phyloP scores from a whole-genome alignment of 2,113 vertebrate species.

The Oreochromis niloticus region DNA sequence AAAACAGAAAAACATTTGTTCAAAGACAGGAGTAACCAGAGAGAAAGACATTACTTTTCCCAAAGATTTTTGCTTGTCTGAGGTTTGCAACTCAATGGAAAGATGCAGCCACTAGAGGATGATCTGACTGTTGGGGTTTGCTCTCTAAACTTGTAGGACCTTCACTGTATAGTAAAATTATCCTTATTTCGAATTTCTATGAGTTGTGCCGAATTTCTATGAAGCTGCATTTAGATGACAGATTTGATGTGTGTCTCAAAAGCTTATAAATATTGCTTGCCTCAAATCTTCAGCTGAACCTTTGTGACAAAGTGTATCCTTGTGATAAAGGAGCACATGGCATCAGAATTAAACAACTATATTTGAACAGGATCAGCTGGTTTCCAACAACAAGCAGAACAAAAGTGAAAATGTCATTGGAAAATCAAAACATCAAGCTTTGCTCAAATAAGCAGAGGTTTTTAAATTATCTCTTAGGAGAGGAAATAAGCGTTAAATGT shows the following conservation, averaged over 20 bases:
- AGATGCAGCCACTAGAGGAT: not conserved
- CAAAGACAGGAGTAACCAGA: not conserved
- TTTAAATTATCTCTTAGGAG: fast-evolving
- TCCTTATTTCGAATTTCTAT: not conserved
- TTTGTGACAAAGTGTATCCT: not conserved
- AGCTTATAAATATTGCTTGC: not conserved
- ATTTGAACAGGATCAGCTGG: not conserved
- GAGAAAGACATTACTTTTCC: not conserved
- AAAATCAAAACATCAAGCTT: not conserved
- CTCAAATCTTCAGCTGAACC: not conserved
- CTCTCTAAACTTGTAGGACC: not conserved
- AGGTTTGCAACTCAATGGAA: not conserved
- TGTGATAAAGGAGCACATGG: not conserved
- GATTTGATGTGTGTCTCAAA: not conserved
- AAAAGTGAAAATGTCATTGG: not conserved
- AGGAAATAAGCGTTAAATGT: not conserved
- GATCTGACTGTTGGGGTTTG: not conserved
- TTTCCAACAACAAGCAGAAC: not conserved
- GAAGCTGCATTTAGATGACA: not conserved
- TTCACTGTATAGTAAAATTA: not conserved
- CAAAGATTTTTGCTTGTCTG: not conserved
- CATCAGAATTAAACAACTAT: not conserved
- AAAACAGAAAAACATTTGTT: not conserved
- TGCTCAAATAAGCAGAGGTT: not conserved
- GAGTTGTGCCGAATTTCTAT: not conserved